phyloP scores from a whole-genome alignment of 2,888 invertebrate genomes.

The Argynnis bischoffii region DNA sequence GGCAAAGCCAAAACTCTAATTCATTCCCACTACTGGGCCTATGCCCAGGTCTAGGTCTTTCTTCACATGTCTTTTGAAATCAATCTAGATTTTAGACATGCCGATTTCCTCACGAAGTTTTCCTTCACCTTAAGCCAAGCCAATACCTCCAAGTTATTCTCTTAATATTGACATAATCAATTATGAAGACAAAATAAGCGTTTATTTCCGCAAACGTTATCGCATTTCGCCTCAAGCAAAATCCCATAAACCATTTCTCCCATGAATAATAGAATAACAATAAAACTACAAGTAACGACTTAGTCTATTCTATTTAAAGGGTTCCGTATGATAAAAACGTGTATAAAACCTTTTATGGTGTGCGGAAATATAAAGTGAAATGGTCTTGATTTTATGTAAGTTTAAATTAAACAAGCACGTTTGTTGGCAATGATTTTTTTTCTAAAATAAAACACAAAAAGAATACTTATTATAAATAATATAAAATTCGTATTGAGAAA shows the following conservation, averaged over 20 bases:
- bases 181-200: conserved; percentile 36
- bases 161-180: conserved; percentile 14
- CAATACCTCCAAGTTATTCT: too few species aligned
- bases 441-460: too few species aligned
- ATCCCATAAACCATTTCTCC: conserved; percentile 66
- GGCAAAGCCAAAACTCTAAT: too few species aligned
- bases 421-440: conserved; percentile 8
- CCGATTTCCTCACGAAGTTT: too few species aligned
- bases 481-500: too few species aligned
- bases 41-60: too few species aligned
- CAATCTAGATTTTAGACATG: too few species aligned
- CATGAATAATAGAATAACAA: conserved; percentile 67
- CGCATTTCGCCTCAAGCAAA: conserved; percentile 56
- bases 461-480: too few species aligned
- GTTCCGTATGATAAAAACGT: conserved; percentile 43
- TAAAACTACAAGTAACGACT: conserved; percentile 55
- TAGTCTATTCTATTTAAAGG: conserved; percentile 20
- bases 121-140: too few species aligned
- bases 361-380: conserved; percentile 24
- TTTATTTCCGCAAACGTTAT: conserved; percentile 60
- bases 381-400: conserved; percentile 9
- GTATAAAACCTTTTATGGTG: conserved; percentile 18
- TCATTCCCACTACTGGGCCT: too few species aligned
- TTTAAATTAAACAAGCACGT: neutral
- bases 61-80: too few species aligned